phyloP scores from a whole-genome alignment of 2,888 invertebrate genomes.

The Nudaria mundana region DNA sequence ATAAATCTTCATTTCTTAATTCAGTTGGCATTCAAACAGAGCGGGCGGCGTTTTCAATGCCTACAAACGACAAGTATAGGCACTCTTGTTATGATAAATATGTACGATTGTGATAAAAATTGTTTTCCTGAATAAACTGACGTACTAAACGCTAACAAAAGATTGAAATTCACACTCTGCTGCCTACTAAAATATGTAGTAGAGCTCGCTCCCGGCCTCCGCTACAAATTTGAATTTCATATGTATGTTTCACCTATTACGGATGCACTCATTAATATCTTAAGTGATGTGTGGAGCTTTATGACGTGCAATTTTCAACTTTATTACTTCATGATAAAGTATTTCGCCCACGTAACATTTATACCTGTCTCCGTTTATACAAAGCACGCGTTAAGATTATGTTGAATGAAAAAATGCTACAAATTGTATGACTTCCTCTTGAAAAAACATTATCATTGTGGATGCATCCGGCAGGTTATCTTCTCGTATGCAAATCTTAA shows the following conservation, averaged over 20 bases:
- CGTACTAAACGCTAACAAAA: conserved; percentile 76
- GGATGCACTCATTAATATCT: conserved; percentile 81
- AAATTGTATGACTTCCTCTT: conserved; percentile 74
- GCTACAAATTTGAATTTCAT: conserved; percentile 81
- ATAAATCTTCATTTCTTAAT: conserved; percentile 54
- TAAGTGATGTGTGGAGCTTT: conserved; percentile 73
- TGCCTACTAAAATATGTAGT: conserved; percentile 80
- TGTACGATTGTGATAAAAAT: conserved; percentile 52
- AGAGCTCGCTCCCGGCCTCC: conserved; percentile 73
- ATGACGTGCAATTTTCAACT: conserved; percentile 49
- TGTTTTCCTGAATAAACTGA: conserved; percentile 61
- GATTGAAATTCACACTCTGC: conserved; percentile 80
- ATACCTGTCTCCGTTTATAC: conserved; percentile 54
- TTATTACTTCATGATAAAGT: conserved; percentile 36
- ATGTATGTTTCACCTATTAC: conserved; percentile 80
- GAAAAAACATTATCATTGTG: conserved; percentile 75
- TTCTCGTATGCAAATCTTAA: conserved; percentile 74
- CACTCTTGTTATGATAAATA: conserved; percentile 26
- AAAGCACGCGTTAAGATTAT: conserved; percentile 70
- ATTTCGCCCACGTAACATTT: conserved; percentile 23
- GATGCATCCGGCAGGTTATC: conserved; percentile 54
- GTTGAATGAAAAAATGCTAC: conserved; percentile 75
- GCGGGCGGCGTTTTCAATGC: conserved; percentile 4
- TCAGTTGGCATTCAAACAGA: conserved; percentile 31
- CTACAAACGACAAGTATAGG: no score